A percentile compares a stretch with the other conserved stretches of the same genome.
These are phyloP conservation scores for Colletes latitarsis DNA, from an alignment of 1,140 invertebrate species.

Conservation along the genomic window DNA sequence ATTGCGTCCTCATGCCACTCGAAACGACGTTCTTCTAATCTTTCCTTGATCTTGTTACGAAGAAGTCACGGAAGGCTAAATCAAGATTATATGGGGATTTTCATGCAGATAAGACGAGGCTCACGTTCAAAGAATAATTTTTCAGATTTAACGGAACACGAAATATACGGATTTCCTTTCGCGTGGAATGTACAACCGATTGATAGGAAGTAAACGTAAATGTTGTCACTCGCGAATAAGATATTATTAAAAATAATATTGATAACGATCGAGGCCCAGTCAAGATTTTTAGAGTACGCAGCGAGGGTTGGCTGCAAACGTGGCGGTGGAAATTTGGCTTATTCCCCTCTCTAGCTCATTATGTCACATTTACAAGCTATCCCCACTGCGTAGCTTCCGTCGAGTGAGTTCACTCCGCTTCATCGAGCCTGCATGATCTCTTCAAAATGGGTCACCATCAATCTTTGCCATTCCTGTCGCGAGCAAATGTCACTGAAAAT, in stretches of 20 bases:
- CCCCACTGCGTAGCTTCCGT: slow-evolving; percentile 39
- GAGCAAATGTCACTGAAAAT: not conserved
- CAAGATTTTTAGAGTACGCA: slow-evolving; percentile 8
- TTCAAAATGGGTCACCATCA: slow-evolving; percentile 39
- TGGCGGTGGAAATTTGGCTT: slow-evolving; percentile 47
- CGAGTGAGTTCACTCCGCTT: slow-evolving; percentile 30
- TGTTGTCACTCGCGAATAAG: too few species aligned
- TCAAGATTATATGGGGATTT: too few species aligned
- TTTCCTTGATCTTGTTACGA: too few species aligned
- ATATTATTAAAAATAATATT: not conserved
- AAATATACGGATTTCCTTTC: too few species aligned
- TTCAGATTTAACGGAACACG: too few species aligned
- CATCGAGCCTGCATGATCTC: slow-evolving; percentile 22
- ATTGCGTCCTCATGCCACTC: too few species aligned
- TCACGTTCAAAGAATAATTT: too few species aligned
- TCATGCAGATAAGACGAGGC: too few species aligned
- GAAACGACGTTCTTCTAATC: too few species aligned
- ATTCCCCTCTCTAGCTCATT: slow-evolving; percentile 46
- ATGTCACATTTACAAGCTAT: slow-evolving; percentile 45
- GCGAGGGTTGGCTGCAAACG: slow-evolving; percentile 15
- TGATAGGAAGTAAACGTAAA: too few species aligned
- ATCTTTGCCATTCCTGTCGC: slow-evolving; percentile 8
- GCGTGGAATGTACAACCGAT: too few species aligned
- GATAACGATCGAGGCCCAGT: not conserved
- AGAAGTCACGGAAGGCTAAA: too few species aligned